Evolutionary conservation across 2,888 invertebrate genomes (phyloP).

Genomic region (Camponotus fellah): DNA sequence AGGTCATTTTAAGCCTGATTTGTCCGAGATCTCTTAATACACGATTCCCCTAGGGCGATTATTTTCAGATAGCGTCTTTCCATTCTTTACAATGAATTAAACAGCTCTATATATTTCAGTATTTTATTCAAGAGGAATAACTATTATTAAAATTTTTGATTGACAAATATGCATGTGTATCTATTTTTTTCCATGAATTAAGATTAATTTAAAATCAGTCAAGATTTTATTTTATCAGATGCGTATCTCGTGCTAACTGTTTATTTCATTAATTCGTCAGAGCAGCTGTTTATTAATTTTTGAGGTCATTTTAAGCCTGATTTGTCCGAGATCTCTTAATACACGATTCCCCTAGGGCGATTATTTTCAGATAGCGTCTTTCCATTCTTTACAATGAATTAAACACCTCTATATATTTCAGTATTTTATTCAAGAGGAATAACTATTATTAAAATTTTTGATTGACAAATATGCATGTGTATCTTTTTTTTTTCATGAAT

Average conservation of each 20-base stretch:
- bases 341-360: background rate
- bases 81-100: background rate
- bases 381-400: background rate
- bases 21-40: constrained; percentile 3
- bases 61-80: background rate
- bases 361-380: background rate
- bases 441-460: background rate
- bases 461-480: background rate
- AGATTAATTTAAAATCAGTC: background rate
- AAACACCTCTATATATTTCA: background rate
- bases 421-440: background rate
- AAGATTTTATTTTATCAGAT: background rate
- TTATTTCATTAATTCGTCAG: background rate
- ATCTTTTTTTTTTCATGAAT: background rate
- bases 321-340: constrained; percentile 11
- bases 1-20: too few relatives aligned
- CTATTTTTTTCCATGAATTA: background rate
- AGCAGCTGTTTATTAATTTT: background rate
- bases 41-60: background rate
- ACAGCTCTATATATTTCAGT: background rate
- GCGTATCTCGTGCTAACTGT: background rate
- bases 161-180: background rate
- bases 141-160: background rate
- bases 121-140: background rate
- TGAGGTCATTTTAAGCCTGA: too few relatives aligned